Evolutionary conservation across 2,888 invertebrate genomes (phyloP), one percentile per base, ranked within the genome.

Genomic region (Epistrophe grossulariae): DNA sequence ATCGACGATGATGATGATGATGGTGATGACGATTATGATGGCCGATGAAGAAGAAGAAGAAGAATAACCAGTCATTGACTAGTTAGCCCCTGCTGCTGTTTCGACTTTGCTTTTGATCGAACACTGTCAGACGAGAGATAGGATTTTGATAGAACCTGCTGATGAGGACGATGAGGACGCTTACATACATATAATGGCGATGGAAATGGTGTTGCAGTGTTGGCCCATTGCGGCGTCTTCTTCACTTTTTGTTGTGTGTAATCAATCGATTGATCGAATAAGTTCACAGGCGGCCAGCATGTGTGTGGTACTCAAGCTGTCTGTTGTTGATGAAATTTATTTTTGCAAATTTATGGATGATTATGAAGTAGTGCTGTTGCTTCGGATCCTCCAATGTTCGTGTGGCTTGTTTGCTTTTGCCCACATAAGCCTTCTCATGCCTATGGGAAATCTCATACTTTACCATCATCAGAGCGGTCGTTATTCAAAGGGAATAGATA

Each of bases 331-430:
- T 43, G 28, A 64, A 59, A 62, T 83, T 70, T 84, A 84, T 84
- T 72, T 72, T 73, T 84, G 84, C 80, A 88, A 88, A 88, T 88
- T 88, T 88, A 88, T 88, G 84, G 84, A 73, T 59, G 84, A 84
- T 88, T 84, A 88, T 84, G 79, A 84, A 77, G 73, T 80, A 77
- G 73, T 80, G 80, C 72, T 87, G 79, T 70, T 28, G 52, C 35
- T 66, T 17, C 19, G 31, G 79, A 43, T 83, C 55, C 40, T 48
- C 24, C 15, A 9, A 17, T 43, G 24, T 11, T 17, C 17, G 17
- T 45, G 45, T 28, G 50, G 48, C 50, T 64, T 85, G 71, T 79
- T 85, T 85, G 50, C 10, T 64, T 79, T 71, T 68, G 48, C 43
- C 59, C 64, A 48, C 68, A 71, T 73, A 66, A 60, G 31, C 68